These are phyloP conservation scores for Pituophis catenifer DNA, from an alignment of 2,113 vertebrate genomes.

Conservation along the genomic window DNA sequence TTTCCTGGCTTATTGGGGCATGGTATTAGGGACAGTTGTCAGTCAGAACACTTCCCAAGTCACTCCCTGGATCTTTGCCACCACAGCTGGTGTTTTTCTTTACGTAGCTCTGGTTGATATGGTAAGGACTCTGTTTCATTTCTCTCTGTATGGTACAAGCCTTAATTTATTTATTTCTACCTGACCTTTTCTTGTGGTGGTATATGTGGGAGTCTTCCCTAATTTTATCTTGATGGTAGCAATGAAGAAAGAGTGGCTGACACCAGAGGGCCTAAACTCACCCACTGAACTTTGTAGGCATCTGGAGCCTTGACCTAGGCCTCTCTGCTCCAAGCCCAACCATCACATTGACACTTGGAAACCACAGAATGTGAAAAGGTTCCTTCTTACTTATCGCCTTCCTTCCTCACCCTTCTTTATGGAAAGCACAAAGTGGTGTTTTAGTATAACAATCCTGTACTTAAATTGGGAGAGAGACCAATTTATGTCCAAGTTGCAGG, in stretches of 20 bases:
- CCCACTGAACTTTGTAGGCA: not conserved
- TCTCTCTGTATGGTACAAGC: not conserved
- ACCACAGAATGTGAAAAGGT: not conserved
- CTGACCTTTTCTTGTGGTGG: not conserved
- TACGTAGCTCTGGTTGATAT: conserved; percentile 82
- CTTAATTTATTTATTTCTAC: not conserved
- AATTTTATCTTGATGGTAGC: not conserved
- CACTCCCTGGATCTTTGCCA: conserved; percentile 78
- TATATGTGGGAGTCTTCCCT: not conserved
- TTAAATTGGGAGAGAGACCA: not conserved
- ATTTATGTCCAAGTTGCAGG: not conserved
- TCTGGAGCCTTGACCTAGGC: not conserved
- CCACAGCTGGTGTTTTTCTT: conserved; percentile 80
- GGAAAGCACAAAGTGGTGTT: not conserved
- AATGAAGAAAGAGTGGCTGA: not conserved
- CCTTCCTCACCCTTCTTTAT: not conserved
- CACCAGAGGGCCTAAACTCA: not conserved
- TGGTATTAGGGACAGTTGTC: conserved; percentile 61
- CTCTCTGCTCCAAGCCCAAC: not conserved
- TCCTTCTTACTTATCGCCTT: not conserved
- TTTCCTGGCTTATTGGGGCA: conserved; percentile 71
- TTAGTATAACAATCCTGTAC: not conserved
- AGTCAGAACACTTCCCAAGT: conserved; percentile 66
- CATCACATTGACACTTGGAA: not conserved
- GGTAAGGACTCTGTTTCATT: conserved; percentile 60